A percentile compares a stretch with the other conserved stretches of the same genome.
These are phyloP conservation scores for Phalacrocorax aristotelis DNA, from an alignment of 2,113 vertebrate genomes.

Conservation along the genomic window DNA sequence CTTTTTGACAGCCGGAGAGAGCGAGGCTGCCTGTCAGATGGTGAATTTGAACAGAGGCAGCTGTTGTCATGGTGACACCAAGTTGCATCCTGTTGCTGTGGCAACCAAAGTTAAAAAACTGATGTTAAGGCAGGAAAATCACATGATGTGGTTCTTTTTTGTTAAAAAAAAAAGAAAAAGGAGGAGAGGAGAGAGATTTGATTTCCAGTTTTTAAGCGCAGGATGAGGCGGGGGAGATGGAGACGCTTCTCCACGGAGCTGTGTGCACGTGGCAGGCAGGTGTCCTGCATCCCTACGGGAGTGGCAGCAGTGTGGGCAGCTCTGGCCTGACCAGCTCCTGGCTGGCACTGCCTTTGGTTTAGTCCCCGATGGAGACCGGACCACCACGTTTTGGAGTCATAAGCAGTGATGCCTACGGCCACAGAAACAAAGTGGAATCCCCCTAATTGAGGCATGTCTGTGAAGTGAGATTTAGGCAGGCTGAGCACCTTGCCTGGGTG, in stretches of 20 bases:
- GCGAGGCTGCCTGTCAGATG: constrained; percentile 77
- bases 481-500: not conserved
- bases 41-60: constrained; percentile 81
- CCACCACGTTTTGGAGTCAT: rapidly evolving
- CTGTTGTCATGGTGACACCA: constrained; percentile 79
- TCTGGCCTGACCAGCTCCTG: not conserved
- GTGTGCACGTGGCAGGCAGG: constrained; percentile 8
- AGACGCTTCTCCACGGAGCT: not conserved
- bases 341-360: not conserved
- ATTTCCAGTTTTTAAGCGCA: not conserved
- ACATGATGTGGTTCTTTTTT: constrained; percentile 70
- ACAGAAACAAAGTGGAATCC: rapidly evolving
- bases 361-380: not conserved
- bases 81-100: constrained; percentile 80
- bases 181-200: not conserved
- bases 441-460: rapidly evolving
- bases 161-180: constrained; percentile 19
- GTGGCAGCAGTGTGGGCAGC: not conserved
- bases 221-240: constrained; percentile 9
- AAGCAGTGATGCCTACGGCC: not conserved
- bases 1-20: constrained; percentile 63
- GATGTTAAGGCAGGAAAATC: constrained; percentile 76
- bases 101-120: constrained; percentile 82
- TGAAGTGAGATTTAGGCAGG: not conserved
- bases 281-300: not conserved